Base-by-base conservation (phyloP, 2,797 vertebrate genomes). In the Melanogrammus aeglefinus region DNA sequence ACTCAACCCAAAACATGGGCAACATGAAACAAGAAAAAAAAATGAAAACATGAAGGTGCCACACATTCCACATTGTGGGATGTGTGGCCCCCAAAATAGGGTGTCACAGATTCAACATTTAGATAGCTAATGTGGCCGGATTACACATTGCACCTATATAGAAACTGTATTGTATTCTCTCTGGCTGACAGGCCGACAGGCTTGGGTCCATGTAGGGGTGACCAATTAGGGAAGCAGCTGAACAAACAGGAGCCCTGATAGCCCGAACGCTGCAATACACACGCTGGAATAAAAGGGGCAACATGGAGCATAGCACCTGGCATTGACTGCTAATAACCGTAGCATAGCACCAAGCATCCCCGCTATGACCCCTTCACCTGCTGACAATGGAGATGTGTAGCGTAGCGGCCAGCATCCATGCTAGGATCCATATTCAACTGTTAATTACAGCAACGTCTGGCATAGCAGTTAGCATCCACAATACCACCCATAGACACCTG, bases 161-260 rank as follows among this genome's bases (percentile, higher is more conserved):
- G 66, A 80, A 57, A 57, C 47, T 21, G 18, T 21, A 18, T 7
- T 57, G 44, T 47, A 47, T 47, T 21, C 47, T 18, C 47, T 57
- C 14, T 44, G 41, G 41, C 18, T 79, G 76, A 74, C 76, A 73
- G 70, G 69, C 76, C 18, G 47, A 18, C 47, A 57, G 4, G 2
- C 7, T 24, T 9, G 57, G 16, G 10, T 63, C 57, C 57, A 24
- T 63, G 57, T 8, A n/a, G 57, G 78, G 76, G 75, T 33, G 41
- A 82, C 75, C 79, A 75, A 79, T 39, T 41, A 80, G 75, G 16
- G 66, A 27, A 81, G 77, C 86, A 88, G 86, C 82, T 81, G 82
- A 77, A 76, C 76, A 73, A 73, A 78, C 77, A 76, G 44, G 76
- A 79, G 57, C 57, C 80, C 21, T 16, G 31, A 66, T 12, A 24